These are phyloP conservation scores for Microtus richardsoni DNA, from an alignment of 2,113 vertebrate genomes.

Conservation along the genomic window DNA sequence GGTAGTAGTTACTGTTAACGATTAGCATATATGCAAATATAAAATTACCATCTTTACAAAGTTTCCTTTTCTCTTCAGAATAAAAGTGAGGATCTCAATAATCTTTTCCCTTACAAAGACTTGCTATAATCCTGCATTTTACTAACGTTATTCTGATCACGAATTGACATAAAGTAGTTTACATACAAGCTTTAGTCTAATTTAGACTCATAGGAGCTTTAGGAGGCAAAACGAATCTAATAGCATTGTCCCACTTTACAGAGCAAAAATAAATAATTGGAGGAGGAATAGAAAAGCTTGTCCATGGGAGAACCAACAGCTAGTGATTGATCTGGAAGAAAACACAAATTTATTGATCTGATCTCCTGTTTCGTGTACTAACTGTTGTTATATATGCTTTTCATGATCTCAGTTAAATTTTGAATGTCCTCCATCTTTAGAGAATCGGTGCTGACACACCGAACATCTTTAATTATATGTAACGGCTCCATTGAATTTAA, in stretches of 20 bases:
- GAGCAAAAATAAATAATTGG: conserved; percentile 29
- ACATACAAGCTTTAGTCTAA: conserved; percentile 50
- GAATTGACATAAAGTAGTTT: conserved; percentile 64
- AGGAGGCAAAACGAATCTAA: conserved; percentile 23
- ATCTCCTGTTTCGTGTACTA: background rate
- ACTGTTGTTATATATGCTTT: background rate
- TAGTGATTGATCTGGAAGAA: background rate
- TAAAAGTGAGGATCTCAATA: conserved; percentile 72
- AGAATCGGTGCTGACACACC: background rate
- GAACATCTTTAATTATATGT: background rate
- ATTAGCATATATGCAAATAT: conserved; percentile 69
- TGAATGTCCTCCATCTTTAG: background rate
- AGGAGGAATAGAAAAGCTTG: background rate
- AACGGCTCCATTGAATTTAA: background rate
- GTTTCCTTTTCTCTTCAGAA: conserved; percentile 69
- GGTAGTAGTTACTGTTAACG: conserved; percentile 59
- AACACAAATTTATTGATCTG: background rate
- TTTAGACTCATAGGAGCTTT: conserved; percentile 16
- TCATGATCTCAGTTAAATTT: background rate
- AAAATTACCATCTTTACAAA: conserved; percentile 66
- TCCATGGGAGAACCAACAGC: background rate
- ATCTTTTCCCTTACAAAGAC: conserved; percentile 72
- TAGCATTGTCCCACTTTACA: conserved; percentile 24
- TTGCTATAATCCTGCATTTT: conserved; percentile 59
- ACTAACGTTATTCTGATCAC: conserved; percentile 63